A percentile compares a stretch with the other conserved stretches of the same genome.
phyloP scores from a whole-genome alignment of 2,113 vertebrate species.

The Opisthocomus hoazin region DNA sequence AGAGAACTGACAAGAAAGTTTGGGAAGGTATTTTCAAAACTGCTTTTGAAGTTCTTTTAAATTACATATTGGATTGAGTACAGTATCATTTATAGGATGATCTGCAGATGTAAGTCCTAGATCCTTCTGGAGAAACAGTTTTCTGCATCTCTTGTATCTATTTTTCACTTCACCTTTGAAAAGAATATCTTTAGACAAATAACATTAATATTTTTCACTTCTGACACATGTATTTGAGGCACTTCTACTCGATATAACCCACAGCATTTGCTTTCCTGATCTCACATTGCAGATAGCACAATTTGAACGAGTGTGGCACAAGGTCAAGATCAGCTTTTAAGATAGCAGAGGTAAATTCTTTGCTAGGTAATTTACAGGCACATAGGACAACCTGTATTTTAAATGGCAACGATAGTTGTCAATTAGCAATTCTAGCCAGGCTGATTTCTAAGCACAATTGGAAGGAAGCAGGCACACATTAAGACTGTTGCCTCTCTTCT shows the following conservation, averaged over 20 bases:
- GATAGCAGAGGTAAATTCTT: neutral
- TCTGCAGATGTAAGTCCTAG: neutral
- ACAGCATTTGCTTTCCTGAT: neutral
- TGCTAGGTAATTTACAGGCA: neutral
- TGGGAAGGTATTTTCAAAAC: neutral
- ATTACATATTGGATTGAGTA: neutral
- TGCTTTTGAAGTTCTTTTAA: neutral
- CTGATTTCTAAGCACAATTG: neutral
- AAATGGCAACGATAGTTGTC: neutral
- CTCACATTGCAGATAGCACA: neutral
- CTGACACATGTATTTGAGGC: neutral
- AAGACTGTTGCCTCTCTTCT: neutral
- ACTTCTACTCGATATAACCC: neutral
- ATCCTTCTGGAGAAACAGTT: neutral
- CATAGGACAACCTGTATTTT: neutral
- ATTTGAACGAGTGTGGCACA: neutral
- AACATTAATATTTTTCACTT: neutral
- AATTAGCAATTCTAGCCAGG: neutral
- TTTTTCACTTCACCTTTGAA: neutral
- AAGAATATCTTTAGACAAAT: neutral
- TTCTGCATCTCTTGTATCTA: neutral
- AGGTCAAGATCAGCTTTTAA: neutral
- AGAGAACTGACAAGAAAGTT: neutral
- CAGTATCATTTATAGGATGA: neutral
- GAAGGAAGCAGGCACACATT: neutral